phyloP scores from a whole-genome alignment of 2,113 vertebrate genomes.

The Sceloporus undulatus region DNA sequence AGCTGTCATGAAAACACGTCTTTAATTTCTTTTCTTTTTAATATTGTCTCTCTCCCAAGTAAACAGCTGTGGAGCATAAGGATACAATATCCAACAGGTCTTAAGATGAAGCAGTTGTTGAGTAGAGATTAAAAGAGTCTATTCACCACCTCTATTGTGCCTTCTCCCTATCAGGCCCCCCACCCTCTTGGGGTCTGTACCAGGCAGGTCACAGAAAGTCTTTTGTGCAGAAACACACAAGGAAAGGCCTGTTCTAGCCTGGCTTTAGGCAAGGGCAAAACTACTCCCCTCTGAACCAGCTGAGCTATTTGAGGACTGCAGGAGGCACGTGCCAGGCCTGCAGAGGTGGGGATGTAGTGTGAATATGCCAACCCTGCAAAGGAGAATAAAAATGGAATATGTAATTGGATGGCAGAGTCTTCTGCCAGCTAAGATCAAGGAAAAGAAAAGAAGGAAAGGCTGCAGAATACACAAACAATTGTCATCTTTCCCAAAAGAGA shows the following conservation, averaged over 20 bases:
- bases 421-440: not conserved
- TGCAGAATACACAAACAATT: not conserved
- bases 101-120: conserved; percentile 65
- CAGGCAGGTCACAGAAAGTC: conserved; percentile 74
- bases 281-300: conserved; percentile 56
- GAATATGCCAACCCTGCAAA: conserved; percentile 61
- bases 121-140: conserved; percentile 70
- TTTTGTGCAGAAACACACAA: conserved; percentile 77
- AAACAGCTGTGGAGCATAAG: conserved; percentile 75
- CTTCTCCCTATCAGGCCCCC: conserved; percentile 52
- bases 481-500: not conserved
- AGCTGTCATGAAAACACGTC: conserved; percentile 62
- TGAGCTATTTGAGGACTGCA: conserved; percentile 40
- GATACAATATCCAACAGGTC: conserved; percentile 34
- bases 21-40: conserved; percentile 42
- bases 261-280: conserved; percentile 47
- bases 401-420: conserved; percentile 7
- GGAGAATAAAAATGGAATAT: conserved; percentile 53
- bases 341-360: conserved; percentile 28
- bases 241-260: conserved; percentile 67
- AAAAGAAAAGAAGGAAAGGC: too few relatives aligned
- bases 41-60: conserved; percentile 15
- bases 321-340: conserved; percentile 42
- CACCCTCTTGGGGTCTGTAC: conserved; percentile 32
- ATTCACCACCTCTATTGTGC: conserved; percentile 69